These are phyloP conservation scores for Lytechinus variegatus DNA, from an alignment of 35 echinoderm and acorn worm species.

Conservation along the genomic window DNA sequence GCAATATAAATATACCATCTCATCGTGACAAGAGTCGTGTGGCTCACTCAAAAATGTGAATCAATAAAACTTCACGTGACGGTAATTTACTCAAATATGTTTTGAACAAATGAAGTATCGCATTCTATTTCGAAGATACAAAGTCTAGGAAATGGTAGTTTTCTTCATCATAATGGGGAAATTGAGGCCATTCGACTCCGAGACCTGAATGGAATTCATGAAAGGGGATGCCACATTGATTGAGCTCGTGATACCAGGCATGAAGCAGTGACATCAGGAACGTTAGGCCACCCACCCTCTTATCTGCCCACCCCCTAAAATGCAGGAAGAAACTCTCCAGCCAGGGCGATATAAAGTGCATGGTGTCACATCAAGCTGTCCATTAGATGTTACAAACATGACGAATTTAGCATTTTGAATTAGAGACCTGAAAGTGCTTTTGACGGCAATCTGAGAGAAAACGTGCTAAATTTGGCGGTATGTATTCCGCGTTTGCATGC, in stretches of 20 bases:
- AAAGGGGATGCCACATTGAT: constrained; percentile 9
- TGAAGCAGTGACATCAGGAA: not conserved
- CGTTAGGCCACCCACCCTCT: not conserved
- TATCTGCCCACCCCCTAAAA: not conserved
- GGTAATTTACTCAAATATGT: not conserved
- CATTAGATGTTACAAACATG: constrained; percentile 12
- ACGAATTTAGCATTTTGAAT: constrained; percentile 20
- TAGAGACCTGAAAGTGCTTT: constrained; percentile 18
- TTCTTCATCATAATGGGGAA: not conserved
- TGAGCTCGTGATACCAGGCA: not conserved
- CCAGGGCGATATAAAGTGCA: constrained; percentile 7
- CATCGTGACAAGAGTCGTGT: not conserved
- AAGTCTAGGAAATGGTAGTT: not conserved
- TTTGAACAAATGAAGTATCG: not conserved
- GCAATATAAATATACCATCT: too few species aligned
- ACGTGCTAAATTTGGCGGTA: constrained; percentile 17
- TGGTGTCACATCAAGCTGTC: not conserved
- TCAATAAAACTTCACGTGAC: not conserved
- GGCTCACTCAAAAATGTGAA: not conserved
- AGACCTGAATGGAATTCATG: not conserved
- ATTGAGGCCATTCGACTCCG: not conserved
- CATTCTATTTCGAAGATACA: not conserved
- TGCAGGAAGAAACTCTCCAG: not conserved
- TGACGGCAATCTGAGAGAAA: constrained; percentile 1
- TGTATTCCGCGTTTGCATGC: constrained; percentile 1